Base-by-base conservation (phyloP, 1,140 invertebrate genomes). In the Pogonomyrmex californicus region DNA sequence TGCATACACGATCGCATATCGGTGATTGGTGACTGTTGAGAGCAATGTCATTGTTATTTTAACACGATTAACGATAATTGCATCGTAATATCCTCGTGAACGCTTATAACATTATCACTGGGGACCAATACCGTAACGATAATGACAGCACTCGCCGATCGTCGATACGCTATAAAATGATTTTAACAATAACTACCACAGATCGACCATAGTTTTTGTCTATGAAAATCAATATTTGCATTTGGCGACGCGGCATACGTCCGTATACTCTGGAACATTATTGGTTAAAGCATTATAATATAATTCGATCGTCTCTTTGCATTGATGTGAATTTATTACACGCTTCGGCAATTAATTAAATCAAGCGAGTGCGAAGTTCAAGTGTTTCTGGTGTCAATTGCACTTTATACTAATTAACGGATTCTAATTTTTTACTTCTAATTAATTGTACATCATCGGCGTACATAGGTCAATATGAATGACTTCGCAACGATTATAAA, bases 221-320 rank as follows among this genome's bases (percentile, higher is more conserved):
- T 44, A 60, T 56, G 70, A 89, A 86, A 89, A 89, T 89, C 88
- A 89, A 89, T 89, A 89, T 89, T 89, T 89, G 70, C 76, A 17
- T 47, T 49, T 14, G 51, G 7, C 17, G 6, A 73, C 41, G 49
- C 1, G 23, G 33, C 49, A 66, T 41, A 47, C 65, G n/a, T 1
- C 4, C 4, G 10, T 38, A 5, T 36, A 9, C 33, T 12, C 12
- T 4, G 4, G 47, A 36, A 7, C 12, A 9, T 17, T 10, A 51
- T 86, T 47, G 60, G 49, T 58, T 81, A 58, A 44, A 89, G 23
- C 78, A 56, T 73, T 86, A 38, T 58, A 47, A 82, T 49, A 88
- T 77, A 33, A 77, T 88, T 54, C 12, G 2, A 33, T n/a, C 9
- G 36, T 17, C 66, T 58, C 51, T 81, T 81, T 62, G 36, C 54